Percentiles rank a stretch among this genome's conserved stretches.
Conservation (phyloP, 2,888 invertebrate genomes). For the Drosophila infuscata region DNA sequence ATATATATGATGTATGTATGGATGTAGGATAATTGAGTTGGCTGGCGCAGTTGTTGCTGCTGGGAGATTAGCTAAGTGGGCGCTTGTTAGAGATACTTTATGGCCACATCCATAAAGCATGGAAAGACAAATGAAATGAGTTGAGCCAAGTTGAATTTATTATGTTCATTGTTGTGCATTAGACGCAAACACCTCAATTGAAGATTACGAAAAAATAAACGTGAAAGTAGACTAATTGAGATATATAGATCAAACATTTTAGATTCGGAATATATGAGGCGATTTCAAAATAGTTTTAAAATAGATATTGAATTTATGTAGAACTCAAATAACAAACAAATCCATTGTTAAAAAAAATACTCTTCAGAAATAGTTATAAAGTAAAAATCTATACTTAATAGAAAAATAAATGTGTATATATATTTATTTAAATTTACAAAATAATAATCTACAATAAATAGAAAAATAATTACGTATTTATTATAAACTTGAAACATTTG, state of each 20-base stretch:
- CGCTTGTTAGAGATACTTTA: constrained; percentile 51
- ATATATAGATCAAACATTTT: neutral
- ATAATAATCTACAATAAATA: neutral
- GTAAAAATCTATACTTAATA: neutral
- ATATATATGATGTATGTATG: neutral
- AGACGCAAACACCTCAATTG: constrained; percentile 47
- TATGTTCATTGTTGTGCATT: constrained; percentile 55
- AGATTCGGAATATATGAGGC: neutral
- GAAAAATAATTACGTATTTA: neutral
- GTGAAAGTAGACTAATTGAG: neutral
- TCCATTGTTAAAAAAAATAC: neutral
- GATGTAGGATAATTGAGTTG: constrained; percentile 31
- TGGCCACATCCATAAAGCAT: constrained; percentile 23
- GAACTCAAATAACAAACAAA: neutral
- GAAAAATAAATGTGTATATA: neutral
- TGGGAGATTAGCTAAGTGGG: constrained; percentile 50
- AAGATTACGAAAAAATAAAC: constrained; percentile 1
- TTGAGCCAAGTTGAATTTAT: constrained; percentile 49
- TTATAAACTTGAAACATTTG: no score
- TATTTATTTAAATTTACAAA: neutral
- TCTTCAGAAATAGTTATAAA: neutral
- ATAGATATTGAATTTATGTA: neutral
- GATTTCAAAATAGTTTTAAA: neutral
- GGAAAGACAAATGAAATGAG: constrained; percentile 43
- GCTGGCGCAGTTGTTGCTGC: constrained; percentile 18